phyloP scores from a whole-genome alignment of 2,888 invertebrate species.

The Pseudococcus longispinus region DNA sequence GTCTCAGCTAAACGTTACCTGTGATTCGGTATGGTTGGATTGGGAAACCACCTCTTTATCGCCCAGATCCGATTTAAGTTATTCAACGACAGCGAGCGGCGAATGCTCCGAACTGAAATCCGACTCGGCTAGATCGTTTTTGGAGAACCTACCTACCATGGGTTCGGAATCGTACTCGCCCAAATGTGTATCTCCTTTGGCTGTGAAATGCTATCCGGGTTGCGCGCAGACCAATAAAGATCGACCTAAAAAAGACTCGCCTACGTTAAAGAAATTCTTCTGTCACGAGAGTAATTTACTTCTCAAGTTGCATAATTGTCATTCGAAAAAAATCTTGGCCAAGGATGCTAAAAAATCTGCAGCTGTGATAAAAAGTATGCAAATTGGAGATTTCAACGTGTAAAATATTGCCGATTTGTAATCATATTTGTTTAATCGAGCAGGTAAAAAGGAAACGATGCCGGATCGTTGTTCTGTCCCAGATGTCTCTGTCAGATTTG shows the following conservation, averaged over 20 bases:
- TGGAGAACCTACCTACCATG: conserved; percentile 52
- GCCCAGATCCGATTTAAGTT: conserved; percentile 56
- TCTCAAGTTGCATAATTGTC: conserved; percentile 47
- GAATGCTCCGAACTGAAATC: conserved; percentile 53
- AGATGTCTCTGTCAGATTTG: conserved; percentile 70
- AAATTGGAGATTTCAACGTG: not conserved
- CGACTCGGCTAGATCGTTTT: conserved; percentile 44
- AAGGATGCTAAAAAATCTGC: conserved; percentile 36
- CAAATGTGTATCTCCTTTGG: conserved; percentile 50
- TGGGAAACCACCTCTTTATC: conserved; percentile 59
- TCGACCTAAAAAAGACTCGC: conserved; percentile 39
- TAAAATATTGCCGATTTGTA: not conserved
- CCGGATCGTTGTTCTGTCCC: conserved; percentile 50
- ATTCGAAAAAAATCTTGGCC: conserved; percentile 9
- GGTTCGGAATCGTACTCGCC: conserved; percentile 49
- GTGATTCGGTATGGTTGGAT: conserved; percentile 58
- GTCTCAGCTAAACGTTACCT: conserved; percentile 53
- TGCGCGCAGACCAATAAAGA: conserved; percentile 27
- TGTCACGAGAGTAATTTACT: conserved; percentile 37
- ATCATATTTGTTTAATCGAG: not conserved
- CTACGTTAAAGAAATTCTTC: conserved; percentile 48
- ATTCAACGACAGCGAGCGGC: conserved; percentile 47
- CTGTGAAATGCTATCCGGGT: conserved; percentile 54
- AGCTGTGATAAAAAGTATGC: conserved; percentile 12
- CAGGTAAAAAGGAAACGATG: conserved; percentile 21